phyloP scores from a whole-genome alignment of 2,113 vertebrate species.

The Balaenoptera acutorostrata region DNA sequence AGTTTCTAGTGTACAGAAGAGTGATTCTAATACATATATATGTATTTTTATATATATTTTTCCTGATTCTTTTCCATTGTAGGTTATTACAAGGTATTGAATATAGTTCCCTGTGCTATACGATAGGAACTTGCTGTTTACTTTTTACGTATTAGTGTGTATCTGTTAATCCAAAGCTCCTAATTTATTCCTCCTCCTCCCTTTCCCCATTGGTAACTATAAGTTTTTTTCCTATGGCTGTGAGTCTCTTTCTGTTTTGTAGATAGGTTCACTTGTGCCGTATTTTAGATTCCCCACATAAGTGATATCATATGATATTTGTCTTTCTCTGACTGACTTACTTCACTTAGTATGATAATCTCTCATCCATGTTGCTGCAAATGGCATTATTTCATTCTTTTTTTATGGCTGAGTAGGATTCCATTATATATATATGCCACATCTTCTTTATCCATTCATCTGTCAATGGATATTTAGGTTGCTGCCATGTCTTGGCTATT shows the following conservation, averaged over 20 bases:
- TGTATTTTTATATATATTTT: no score
- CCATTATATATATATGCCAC: neutral
- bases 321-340: neutral
- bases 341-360: neutral
- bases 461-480: neutral
- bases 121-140: neutral
- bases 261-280: neutral
- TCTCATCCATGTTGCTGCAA: neutral
- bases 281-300: neutral
- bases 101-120: neutral
- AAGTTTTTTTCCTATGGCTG: neutral
- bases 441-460: neutral
- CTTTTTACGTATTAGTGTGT: neutral
- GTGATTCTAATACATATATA: no score
- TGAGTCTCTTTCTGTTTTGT: neutral
- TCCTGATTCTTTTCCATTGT: no score
- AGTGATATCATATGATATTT: neutral
- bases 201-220: neutral
- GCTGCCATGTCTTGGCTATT: neutral
- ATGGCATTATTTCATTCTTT: neutral
- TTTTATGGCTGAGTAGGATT: neutral
- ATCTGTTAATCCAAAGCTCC: neutral
- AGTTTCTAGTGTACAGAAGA: no score
- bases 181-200: neutral
- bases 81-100: no score